Evolutionary conservation across 2,113 vertebrate genomes (phyloP), one percentile per base, ranked within the genome.

Genomic region (Coryphaenoides rupestris): DNA sequence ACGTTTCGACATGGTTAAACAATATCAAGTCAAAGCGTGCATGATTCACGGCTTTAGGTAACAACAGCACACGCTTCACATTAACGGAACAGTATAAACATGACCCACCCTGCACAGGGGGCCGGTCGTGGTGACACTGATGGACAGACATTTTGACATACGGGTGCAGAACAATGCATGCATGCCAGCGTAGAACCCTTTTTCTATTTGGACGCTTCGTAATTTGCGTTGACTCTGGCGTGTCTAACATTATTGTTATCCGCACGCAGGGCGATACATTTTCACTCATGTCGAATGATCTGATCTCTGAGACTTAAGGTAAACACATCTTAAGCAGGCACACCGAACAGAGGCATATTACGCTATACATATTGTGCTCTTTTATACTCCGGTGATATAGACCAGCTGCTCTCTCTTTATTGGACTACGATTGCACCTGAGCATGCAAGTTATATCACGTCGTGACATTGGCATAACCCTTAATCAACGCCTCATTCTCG

Each of bases 1-100:
- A 84, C 14, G 84, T 78, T 60, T 54, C 56, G 72, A 24, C 87
- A 75, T 57, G 76, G 78, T 55, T 55, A 19, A 21, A 50, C 74
- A 63, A 59, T 60, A 64, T 50, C 70, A 72, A 69, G 60, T 40
- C 12, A 76, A 82, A 68, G 61, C 68, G 58, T 55, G 64, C 46
- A 21, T 14, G 24, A 47, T 19, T 47, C 64, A 69, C 67, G 19
- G 72, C 63, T n/a, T n/a, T 56, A 61, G 33, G 60, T 10, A 40
- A 40, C 33, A 40, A 7, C 9, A 40, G 2, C 33, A 40, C 33
- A 40, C 33, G 13, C 13, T n/a, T n/a, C n/a, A n/a, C 33, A 40
- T 12, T 12, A 40, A 12, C 33, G 9, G 33, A 40, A 40, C 33
- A 40, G 13, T 40, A 40, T 40, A 7, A 40, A 40, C 33, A 40